Evolutionary conservation across 2,113 vertebrate genomes (phyloP), one percentile per base, ranked within the genome.

Genomic region (Anser cygnoides): DNA sequence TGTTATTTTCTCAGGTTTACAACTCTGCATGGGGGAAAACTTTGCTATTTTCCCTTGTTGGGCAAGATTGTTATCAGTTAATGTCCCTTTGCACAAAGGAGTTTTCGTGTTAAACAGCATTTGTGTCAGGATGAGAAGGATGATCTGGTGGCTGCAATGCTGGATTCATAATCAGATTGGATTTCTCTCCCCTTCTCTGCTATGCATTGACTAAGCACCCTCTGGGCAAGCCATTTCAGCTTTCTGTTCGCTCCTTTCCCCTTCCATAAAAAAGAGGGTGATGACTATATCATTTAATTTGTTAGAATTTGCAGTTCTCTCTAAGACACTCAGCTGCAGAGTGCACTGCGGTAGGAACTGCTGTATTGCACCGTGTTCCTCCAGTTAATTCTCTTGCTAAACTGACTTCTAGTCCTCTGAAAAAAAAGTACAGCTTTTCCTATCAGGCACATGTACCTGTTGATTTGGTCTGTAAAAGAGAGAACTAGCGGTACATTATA

Each of bases 51-150:
- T 83, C 61, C 44, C 81, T 74, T 71, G 81, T 78, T 61, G 72
- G 50, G 62, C 76, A 74, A 74, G 66, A 70, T 87, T 8, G 4
- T 74, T 90, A 78, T 29, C 16, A 6, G 31, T 84, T 89, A 65
- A 87, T 68, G 80, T 92, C 73, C 73, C 68, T 89, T 72, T 68
- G 49, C 39, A 81, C 46, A 68, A 79, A 84, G 52, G 72, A 71
- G 26, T 28, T 94, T 89, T 87, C 10, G 1, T 72, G 61, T 90
- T 90, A 84, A 89, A 75, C 26, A 57, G 72, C 44, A 35, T 68
- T 92, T 93, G 68, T 84, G 79, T 67, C 75, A 90, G 76, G 43
- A 75, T 83, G 85, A 96, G 90, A 80, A 87, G 93, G 77, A 91
- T 37, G 65, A 75, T 96, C 55, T 81, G 63, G 82, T 93, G 90